Base-by-base conservation (phyloP, 2,113 vertebrate species). In the Dryoscopus gambensis region DNA sequence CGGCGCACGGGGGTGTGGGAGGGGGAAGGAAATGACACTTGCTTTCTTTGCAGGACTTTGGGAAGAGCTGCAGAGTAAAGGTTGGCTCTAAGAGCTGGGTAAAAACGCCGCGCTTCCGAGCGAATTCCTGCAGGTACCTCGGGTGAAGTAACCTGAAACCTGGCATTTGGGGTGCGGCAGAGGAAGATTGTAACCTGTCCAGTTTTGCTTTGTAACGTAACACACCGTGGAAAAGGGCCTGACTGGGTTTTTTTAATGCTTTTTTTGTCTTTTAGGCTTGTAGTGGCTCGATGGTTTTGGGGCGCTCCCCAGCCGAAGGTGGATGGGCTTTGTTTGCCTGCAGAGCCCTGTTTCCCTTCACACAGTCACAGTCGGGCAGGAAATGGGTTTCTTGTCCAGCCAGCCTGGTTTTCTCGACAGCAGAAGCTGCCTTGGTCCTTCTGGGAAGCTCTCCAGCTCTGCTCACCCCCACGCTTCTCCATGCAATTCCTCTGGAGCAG, bases 121-220 rank as follows among this genome's bases (percentile, higher is more conserved):
- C 31, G 9, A 57, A 80, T 68, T 57, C 88, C 47, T 63, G 76
- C 90, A 84, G 93, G 76, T 96, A 64, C 42, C 0, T 52, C 2
- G 3, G 67, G 75, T 83, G 79, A 55, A 57, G 91, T 64, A 90
- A 93, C 83, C 80, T 70, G 93, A 93, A 83, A 57, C 71, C 25
- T 8, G 57, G 90, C 90, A 5, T 35, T 80, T 3, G 30, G 90
- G 90, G 92, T 23, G 92, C 13, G 79, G 95, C 94, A 40, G 19
- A n/a, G 82, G 80, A 95, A 89, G 80, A 92, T 84, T 94, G 82
- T 90, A 88, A 75, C 90, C 95, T 42, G 3, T 46, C 95, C 92
- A 80, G 90, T 93, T 96, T 40, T 70, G 88, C 87, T 77, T 55
- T 55, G 52, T 25, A 84, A 83, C 0, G 3, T 80, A 56, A 50